phyloP scores from a whole-genome alignment of 2,888 invertebrate genomes.

The Apantesis nais region DNA sequence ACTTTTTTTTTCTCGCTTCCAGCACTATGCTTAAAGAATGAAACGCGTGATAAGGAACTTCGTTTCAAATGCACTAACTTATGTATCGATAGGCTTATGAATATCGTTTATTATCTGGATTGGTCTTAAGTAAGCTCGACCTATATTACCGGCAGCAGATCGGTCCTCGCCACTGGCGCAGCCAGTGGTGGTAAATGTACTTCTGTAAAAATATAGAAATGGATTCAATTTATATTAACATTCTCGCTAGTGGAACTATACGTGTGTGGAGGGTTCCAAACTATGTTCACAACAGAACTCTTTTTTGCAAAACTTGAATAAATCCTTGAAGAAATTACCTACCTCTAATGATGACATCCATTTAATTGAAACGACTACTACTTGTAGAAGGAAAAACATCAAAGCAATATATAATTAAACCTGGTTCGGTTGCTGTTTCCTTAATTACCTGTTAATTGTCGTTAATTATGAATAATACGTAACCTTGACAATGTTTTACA shows the following conservation, averaged over 20 bases:
- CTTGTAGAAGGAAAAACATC: slow-evolving; percentile 25
- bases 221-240: slow-evolving; percentile 14
- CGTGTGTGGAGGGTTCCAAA: too few species aligned
- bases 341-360: slow-evolving; percentile 33
- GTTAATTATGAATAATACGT: slow-evolving; percentile 29
- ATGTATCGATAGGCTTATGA: too few species aligned
- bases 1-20: too few species aligned
- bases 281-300: slow-evolving; percentile 8
- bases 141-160: too few species aligned
- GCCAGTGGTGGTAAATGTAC: too few species aligned
- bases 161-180: too few species aligned
- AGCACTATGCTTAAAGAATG: too few species aligned
- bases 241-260: slow-evolving; percentile 17
- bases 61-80: too few species aligned
- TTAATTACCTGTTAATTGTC: slow-evolving; percentile 34
- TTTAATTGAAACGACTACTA: slow-evolving; percentile 27
- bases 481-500: slow-evolving; percentile 41
- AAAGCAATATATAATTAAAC: slow-evolving; percentile 34
- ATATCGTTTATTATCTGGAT: too few species aligned
- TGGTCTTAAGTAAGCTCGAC: too few species aligned
- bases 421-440: slow-evolving; percentile 29
- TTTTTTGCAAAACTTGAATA: slow-evolving; percentile 31
- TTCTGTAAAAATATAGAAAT: background rate
- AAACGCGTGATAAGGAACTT: too few species aligned
- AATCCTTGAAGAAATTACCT: slow-evolving; percentile 20